phyloP scores from a whole-genome alignment of 2,888 invertebrate genomes.

The Falcaria lacertinaria region DNA sequence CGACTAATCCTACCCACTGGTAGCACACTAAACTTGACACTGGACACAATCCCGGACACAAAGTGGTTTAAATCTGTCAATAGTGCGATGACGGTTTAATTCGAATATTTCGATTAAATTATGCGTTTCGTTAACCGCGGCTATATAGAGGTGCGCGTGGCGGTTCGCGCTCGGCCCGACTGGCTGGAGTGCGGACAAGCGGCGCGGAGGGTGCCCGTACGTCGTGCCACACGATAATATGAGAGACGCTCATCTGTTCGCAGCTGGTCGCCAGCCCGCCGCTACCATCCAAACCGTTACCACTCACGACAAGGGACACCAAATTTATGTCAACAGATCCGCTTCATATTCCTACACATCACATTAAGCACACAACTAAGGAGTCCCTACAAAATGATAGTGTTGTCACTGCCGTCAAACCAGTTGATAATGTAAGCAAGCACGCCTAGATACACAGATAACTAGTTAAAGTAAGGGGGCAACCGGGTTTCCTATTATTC shows the following conservation, averaged over 20 bases:
- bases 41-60: conserved; percentile 41
- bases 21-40: conserved; percentile 42
- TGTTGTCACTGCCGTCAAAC: conserved; percentile 38
- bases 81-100: conserved; percentile 44
- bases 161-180: conserved; percentile 63
- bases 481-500: conserved; percentile 20
- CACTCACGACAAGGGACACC: conserved; percentile 32
- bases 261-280: conserved; percentile 41
- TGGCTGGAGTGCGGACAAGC: conserved; percentile 44
- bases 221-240: conserved; percentile 10
- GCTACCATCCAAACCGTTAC: conserved; percentile 51
- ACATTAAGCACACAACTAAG: conserved; percentile 28
- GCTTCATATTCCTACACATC: conserved; percentile 40
- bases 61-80: conserved; percentile 32
- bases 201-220: conserved; percentile 38
- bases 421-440: conserved; percentile 30
- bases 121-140: conserved; percentile 39
- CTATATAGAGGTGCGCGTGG: conserved; percentile 59
- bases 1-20: conserved; percentile 17
- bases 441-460: conserved; percentile 30
- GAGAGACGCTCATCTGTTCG: conserved; percentile 52
- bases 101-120: conserved; percentile 46
- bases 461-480: conserved; percentile 21
- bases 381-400: conserved; percentile 24
- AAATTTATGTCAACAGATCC: conserved; percentile 41